Percentiles rank a stretch among this genome's conserved stretches.
These are phyloP conservation scores for Sphaerophoria rueppellii DNA, from an alignment of 2,888 invertebrate genomes.

Conservation along the genomic window DNA sequence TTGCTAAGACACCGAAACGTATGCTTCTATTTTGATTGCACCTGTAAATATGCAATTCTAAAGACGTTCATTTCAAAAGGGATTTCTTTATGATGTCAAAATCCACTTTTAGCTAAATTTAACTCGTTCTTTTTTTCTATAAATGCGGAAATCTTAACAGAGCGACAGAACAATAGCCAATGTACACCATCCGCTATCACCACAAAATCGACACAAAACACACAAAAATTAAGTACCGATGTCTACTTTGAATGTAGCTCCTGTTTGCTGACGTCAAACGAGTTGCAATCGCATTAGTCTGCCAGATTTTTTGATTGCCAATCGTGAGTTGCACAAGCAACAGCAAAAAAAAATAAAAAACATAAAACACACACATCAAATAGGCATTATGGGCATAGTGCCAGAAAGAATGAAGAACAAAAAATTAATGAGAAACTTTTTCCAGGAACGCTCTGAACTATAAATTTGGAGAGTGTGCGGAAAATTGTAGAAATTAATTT, in stretches of 20 bases:
- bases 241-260: background rate
- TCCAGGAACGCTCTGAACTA: conserved; percentile 20
- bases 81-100: conserved; percentile 8
- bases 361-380: conserved; percentile 15
- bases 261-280: conserved; percentile 42
- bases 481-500: background rate
- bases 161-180: background rate
- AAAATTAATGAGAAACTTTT: conserved; percentile 15
- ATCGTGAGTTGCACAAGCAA: conserved; percentile 14
- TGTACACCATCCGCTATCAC: conserved; percentile 4
- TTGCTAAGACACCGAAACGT: background rate
- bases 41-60: too few relatives aligned
- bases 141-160: conserved; percentile 30
- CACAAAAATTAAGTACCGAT: background rate
- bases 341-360: conserved; percentile 4
- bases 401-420: conserved; percentile 4
- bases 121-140: background rate
- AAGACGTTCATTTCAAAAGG: background rate
- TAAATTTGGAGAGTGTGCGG: background rate
- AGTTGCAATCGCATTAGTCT: conserved; percentile 41
- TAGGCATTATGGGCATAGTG: conserved; percentile 28
- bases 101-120: background rate
- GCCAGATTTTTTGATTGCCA: conserved; percentile 33
- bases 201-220: background rate
- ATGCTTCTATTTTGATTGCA: background rate